These are phyloP conservation scores for Apis dorsata DNA, from an alignment of 1,140 invertebrate species.

Conservation along the genomic window DNA sequence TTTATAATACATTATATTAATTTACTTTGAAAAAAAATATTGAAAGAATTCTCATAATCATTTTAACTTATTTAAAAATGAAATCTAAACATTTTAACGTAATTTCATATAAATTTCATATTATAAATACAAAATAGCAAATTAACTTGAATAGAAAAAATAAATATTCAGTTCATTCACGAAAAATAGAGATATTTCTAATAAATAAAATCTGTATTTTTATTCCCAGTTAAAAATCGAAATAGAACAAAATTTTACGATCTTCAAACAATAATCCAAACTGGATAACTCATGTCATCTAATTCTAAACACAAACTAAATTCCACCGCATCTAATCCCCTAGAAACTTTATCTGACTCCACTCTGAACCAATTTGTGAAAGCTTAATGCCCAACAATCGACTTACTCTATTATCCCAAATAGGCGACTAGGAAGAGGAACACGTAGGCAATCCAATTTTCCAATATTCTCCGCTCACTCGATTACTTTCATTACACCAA, in stretches of 20 bases:
- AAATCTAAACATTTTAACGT: no score
- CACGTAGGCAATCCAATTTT: slow-evolving; percentile 36
- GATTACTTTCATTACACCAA: slow-evolving; percentile 24
- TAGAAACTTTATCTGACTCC: not conserved
- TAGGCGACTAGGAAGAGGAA: slow-evolving; percentile 29
- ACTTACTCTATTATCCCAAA: slow-evolving; percentile 5
- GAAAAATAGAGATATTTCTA: no score
- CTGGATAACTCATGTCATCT: no score
- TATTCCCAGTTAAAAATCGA: no score
- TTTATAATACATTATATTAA: not conserved
- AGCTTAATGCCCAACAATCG: slow-evolving; percentile 5
- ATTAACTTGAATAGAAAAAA: not conserved
- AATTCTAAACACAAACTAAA: not conserved
- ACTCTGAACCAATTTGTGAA: not conserved
- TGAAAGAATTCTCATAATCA: no score
- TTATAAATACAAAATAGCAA: not conserved
- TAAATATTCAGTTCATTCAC: not conserved
- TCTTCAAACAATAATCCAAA: no score
- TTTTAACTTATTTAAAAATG: no score
- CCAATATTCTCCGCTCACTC: slow-evolving; percentile 27
- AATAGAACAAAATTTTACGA: no score
- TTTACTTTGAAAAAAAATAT: not conserved
- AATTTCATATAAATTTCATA: no score
- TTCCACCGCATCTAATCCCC: not conserved
- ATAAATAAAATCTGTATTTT: no score